A percentile compares a stretch with the other conserved stretches of the same genome.
These are phyloP conservation scores for Drosophila subsilvestris DNA, from an alignment of 2,888 invertebrate species.

Conservation along the genomic window DNA sequence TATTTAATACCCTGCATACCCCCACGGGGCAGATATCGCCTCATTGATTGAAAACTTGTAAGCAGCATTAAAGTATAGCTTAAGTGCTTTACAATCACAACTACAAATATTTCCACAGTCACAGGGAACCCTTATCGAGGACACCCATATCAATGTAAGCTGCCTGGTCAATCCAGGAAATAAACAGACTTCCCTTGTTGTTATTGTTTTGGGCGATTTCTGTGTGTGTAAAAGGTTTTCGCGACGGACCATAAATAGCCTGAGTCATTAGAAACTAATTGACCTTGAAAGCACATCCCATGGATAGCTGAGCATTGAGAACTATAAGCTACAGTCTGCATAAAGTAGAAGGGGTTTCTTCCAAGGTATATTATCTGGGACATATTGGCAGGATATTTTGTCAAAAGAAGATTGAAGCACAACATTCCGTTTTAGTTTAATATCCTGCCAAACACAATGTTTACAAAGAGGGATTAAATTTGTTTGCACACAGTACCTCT, in stretches of 20 bases:
- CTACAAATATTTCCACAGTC: conserved; percentile 13
- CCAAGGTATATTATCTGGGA: too few species aligned
- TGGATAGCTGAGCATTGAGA: background rate
- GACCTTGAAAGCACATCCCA: background rate
- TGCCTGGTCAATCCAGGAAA: conserved; percentile 19
- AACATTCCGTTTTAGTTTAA: background rate
- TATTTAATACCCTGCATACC: conserved; percentile 25
- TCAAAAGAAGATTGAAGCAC: too few species aligned
- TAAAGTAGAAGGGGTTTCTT: background rate
- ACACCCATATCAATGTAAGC: conserved; percentile 42
- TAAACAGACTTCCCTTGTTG: conserved; percentile 6
- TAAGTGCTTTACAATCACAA: conserved; percentile 38
- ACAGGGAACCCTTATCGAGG: conserved; percentile 16
- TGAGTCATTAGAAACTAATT: background rate
- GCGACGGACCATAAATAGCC: background rate
- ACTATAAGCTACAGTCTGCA: background rate
- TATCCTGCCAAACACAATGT: conserved; percentile 2
- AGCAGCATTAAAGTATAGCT: conserved; percentile 23
- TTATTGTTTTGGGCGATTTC: background rate
- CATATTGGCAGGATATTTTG: too few species aligned
- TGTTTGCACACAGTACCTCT: background rate
- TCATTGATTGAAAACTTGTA: conserved; percentile 37
- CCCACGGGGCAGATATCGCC: background rate
- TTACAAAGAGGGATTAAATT: background rate
- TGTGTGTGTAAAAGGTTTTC: background rate